Percentiles rank a stretch among this genome's conserved stretches.
Conservation (phyloP, 2,797 vertebrate species). For the Coracias cyanogaster region DNA sequence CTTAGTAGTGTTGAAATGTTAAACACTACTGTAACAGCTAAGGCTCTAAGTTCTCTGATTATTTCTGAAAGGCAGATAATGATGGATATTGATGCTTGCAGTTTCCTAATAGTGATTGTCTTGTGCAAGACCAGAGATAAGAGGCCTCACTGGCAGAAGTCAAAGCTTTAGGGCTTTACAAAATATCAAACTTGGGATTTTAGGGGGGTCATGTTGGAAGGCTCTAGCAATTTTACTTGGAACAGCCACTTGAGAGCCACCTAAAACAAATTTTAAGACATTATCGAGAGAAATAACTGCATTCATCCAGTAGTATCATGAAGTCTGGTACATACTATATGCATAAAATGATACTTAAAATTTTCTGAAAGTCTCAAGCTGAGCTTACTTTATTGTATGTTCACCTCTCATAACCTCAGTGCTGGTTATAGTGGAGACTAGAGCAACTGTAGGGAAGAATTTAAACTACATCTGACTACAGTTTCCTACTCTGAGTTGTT, state of each 20-base stretch:
- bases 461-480: background rate
- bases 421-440: background rate
- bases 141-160: conserved; percentile 22
- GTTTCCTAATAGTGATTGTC: background rate
- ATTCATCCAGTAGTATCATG: conserved; percentile 3
- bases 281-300: conserved; percentile 12
- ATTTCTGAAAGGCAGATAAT: conserved; percentile 32
- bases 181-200: background rate
- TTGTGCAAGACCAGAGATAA: conserved; percentile 10
- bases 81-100: background rate
- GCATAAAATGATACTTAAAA: conserved; percentile 27
- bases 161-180: conserved; percentile 9
- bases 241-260: conserved; percentile 27
- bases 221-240: background rate
- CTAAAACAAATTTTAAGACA: conserved; percentile 45
- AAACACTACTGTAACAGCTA: background rate
- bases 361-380: conserved; percentile 11
- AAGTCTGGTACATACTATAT: background rate
- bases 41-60: conserved; percentile 13
- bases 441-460: background rate
- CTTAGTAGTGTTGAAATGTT: background rate
- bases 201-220: background rate
- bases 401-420: background rate
- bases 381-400: conserved; percentile 11
- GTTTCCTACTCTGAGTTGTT: background rate